These are phyloP conservation scores for Thereva unica DNA, from an alignment of 2,888 invertebrate species.

Conservation along the genomic window DNA sequence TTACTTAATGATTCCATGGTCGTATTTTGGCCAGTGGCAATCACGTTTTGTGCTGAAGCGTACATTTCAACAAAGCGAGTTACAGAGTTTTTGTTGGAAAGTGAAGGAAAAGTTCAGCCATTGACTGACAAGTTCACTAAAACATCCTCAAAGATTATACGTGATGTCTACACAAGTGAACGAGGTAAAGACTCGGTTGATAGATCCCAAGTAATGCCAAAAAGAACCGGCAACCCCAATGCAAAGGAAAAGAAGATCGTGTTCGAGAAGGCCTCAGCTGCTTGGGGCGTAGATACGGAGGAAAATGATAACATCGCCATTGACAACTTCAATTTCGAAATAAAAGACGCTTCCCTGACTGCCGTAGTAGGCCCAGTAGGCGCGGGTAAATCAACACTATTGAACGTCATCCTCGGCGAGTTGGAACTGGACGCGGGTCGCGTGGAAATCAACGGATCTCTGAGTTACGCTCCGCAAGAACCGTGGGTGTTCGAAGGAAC, in stretches of 20 bases:
- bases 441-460: slow-evolving; percentile 64
- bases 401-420: slow-evolving; percentile 76
- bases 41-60: slow-evolving; percentile 76
- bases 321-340: slow-evolving; percentile 59
- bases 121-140: not conserved
- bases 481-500: slow-evolving; percentile 82
- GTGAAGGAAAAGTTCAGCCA: slow-evolving; percentile 45
- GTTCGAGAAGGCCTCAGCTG: slow-evolving; percentile 60
- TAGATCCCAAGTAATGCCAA: slow-evolving; percentile 20
- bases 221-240: slow-evolving; percentile 46
- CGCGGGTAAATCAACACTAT: slow-evolving; percentile 72
- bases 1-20: slow-evolving; percentile 76
- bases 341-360: slow-evolving; percentile 48
- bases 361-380: slow-evolving; percentile 76
- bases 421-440: slow-evolving; percentile 66
- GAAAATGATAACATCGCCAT: slow-evolving; percentile 48
- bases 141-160: not conserved
- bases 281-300: slow-evolving; percentile 58
- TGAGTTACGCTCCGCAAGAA: slow-evolving; percentile 80
- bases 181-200: too few species aligned
- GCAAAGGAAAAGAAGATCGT: slow-evolving; percentile 51
- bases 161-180: too few species aligned
- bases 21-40: slow-evolving; percentile 79
- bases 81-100: slow-evolving; percentile 65
- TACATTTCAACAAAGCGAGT: slow-evolving; percentile 74